Percentiles rank a stretch among this genome's conserved stretches.
These are phyloP conservation scores for Pachypsylla venusta DNA, from an alignment of 1,140 invertebrate genomes.

Conservation along the genomic window DNA sequence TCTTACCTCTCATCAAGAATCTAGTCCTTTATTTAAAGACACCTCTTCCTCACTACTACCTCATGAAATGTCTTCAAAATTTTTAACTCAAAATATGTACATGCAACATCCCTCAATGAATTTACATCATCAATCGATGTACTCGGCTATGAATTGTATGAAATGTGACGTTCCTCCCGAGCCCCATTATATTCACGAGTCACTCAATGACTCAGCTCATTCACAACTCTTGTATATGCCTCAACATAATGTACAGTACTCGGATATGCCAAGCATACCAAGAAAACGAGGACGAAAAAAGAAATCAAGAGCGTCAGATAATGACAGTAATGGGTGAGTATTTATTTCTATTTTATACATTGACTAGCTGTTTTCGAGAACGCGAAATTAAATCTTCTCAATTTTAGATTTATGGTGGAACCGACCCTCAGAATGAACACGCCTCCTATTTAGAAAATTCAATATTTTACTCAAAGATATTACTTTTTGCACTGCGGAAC, in stretches of 20 bases:
- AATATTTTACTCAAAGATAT: too few relatives aligned
- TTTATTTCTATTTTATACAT: too few relatives aligned
- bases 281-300: conserved; percentile 3
- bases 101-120: neutral
- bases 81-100: conserved; percentile 4
- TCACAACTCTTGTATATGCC: neutral
- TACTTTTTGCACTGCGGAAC: too few relatives aligned
- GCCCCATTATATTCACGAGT: neutral
- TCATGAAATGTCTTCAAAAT: conserved; percentile 6
- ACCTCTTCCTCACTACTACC: neutral
- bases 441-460: too few relatives aligned
- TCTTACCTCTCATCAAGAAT: neutral
- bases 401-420: too few relatives aligned
- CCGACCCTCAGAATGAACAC: too few relatives aligned
- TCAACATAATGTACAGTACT: conserved; percentile 1
- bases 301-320: neutral
- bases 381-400: too few relatives aligned
- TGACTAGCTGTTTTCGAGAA: too few relatives aligned
- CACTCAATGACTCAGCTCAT: too few relatives aligned
- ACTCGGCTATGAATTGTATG: conserved; percentile 1
- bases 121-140: too few relatives aligned
- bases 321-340: neutral
- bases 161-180: neutral
- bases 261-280: neutral
- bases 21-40: neutral